Percentiles rank a stretch among this genome's conserved stretches.
These are phyloP conservation scores for Allacma fusca DNA, from an alignment of 2,888 invertebrate species.

Conservation along the genomic window DNA sequence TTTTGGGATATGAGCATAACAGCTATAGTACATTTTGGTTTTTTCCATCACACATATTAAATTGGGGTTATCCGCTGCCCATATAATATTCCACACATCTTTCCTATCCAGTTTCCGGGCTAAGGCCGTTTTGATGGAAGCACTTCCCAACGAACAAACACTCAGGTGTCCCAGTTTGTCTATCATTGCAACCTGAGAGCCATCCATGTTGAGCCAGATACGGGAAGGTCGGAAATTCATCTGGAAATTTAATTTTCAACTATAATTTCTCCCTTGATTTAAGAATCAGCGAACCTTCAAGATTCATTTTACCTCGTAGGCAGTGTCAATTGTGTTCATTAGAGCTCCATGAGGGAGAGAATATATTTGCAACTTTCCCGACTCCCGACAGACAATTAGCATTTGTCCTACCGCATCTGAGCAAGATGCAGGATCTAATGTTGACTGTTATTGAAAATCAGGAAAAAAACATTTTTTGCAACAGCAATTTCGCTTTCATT, in stretches of 20 bases:
- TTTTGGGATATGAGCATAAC: too few relatives aligned
- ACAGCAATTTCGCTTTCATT: too few relatives aligned
- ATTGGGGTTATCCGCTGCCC: conserved; percentile 94
- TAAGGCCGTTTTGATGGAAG: conserved; percentile 53
- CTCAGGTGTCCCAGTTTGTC: conserved; percentile 43
- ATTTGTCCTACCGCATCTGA: conserved; percentile 82
- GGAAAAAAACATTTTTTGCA: too few relatives aligned
- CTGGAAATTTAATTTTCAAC: conserved; percentile 13
- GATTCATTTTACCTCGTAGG: conserved; percentile 27
- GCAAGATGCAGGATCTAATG: conserved; percentile 85
- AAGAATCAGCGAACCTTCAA: background rate
- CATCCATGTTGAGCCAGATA: conserved; percentile 55
- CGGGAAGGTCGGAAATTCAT: conserved; percentile 31
- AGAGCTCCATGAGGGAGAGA: conserved; percentile 85
- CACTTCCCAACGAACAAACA: conserved; percentile 49
- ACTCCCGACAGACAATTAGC: conserved; percentile 85
- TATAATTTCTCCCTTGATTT: too few relatives aligned
- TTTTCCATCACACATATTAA: conserved; percentile 95
- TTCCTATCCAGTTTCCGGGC: conserved; percentile 71
- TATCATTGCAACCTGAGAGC: conserved; percentile 56
- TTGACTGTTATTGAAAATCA: conserved; percentile 65
- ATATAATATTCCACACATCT: conserved; percentile 96
- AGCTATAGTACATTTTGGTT: conserved; percentile 80
- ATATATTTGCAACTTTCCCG: conserved; percentile 87
- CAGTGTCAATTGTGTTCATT: conserved; percentile 64